These are phyloP conservation scores for Brachyrhaphis roseni DNA, from an alignment of 2,797 vertebrate species.

Conservation along the genomic window DNA sequence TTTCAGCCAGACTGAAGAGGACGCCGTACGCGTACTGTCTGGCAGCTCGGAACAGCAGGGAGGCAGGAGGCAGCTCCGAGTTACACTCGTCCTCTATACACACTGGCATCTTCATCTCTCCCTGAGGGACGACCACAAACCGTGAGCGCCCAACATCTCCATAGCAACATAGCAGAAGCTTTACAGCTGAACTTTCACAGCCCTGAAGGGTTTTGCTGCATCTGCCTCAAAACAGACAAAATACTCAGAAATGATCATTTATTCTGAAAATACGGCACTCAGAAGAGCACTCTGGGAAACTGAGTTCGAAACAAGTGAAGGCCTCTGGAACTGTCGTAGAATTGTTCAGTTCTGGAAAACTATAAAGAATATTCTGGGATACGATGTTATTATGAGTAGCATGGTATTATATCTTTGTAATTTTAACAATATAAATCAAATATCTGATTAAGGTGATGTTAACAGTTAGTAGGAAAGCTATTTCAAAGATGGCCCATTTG, in stretches of 20 bases:
- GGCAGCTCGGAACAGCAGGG: slow-evolving; percentile 88
- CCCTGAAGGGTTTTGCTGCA: too few species aligned
- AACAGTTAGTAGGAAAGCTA: neutral
- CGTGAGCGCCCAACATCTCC: neutral
- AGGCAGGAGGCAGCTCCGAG: slow-evolving; percentile 89
- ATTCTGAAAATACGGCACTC: neutral
- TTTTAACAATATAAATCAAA: neutral
- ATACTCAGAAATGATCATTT: neutral
- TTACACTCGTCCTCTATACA: slow-evolving; percentile 94
- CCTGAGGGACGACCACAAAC: slow-evolving; percentile 68
- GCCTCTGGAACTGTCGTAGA: neutral
- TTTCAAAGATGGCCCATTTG: neutral
- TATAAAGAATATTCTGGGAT: neutral
- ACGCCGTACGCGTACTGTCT: slow-evolving; percentile 91
- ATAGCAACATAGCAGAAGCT: neutral
- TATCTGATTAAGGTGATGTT: neutral
- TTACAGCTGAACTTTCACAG: too few species aligned
- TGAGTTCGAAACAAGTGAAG: neutral
- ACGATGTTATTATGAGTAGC: neutral
- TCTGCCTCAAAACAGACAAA: neutral
- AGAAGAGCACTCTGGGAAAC: neutral
- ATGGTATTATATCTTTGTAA: neutral
- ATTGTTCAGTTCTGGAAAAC: neutral
- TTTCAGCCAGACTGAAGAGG: slow-evolving; percentile 93
- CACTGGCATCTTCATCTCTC: slow-evolving; percentile 93